A percentile compares a stretch with the other conserved stretches of the same genome.
Evolutionary conservation across 2,113 vertebrate species (phyloP).

Genomic region (Tragelaphus imberbis): DNA sequence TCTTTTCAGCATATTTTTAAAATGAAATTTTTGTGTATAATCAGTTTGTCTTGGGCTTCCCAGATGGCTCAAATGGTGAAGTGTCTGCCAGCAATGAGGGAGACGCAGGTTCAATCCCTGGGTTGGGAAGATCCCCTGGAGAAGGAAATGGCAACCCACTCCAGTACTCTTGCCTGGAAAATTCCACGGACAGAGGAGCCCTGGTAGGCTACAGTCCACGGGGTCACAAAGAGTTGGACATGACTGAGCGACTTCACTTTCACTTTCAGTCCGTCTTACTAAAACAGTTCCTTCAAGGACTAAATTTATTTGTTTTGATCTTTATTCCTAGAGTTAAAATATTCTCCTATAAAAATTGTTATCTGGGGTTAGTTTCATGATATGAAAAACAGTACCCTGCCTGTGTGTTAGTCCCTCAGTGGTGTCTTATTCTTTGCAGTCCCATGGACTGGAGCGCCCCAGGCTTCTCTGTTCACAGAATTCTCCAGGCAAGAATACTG

Average conservation of each 20-base stretch:
- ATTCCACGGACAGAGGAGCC: not conserved
- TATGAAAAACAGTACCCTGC: not conserved
- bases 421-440: not conserved
- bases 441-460: not conserved
- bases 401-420: not conserved
- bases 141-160: not conserved
- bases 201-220: not conserved
- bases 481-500: not conserved
- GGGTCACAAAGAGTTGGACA: fast-evolving
- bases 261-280: not conserved
- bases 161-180: not conserved
- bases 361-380: not conserved
- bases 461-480: not conserved
- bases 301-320: not conserved
- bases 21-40: not conserved
- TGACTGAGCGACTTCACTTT: not conserved
- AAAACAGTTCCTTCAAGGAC: not conserved
- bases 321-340: not conserved
- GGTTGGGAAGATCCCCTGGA: not conserved
- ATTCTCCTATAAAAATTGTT: not conserved
- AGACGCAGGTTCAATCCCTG: not conserved
- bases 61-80: not conserved
- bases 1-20: not conserved
- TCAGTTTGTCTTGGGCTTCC: not conserved
- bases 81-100: not conserved